Evolutionary conservation across 1,140 invertebrate species (phyloP).

Genomic region (Drosophila ercepeae): DNA sequence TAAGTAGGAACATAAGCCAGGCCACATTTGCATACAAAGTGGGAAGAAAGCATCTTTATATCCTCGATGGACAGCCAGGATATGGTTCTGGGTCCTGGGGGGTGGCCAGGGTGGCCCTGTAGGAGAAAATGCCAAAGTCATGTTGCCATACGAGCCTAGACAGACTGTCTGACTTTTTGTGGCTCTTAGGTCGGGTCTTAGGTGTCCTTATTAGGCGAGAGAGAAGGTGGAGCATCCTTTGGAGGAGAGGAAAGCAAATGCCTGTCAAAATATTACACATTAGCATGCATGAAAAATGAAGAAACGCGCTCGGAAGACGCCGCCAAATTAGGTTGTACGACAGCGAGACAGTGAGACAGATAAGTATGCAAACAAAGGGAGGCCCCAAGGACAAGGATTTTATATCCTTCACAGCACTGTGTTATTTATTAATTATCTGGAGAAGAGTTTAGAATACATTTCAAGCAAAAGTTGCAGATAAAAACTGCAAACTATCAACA

Average conservation of each 20-base stretch:
- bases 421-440: background rate
- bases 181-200: constrained; percentile 2
- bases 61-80: background rate
- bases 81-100: no score
- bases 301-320: constrained; percentile 63
- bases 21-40: constrained; percentile 46
- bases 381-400: background rate
- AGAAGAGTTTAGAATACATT: no score
- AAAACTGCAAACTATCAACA: background rate
- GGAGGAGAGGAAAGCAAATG: constrained; percentile 13
- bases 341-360: constrained; percentile 26
- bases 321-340: constrained; percentile 66
- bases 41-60: constrained; percentile 1
- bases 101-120: no score
- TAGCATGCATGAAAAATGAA: constrained; percentile 77
- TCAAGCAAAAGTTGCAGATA: no score
- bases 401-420: background rate
- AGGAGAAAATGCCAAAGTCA: constrained; percentile 40
- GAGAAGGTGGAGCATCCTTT: background rate
- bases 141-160: constrained; percentile 41
- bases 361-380: constrained; percentile 25
- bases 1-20: constrained; percentile 43
- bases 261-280: constrained; percentile 75
- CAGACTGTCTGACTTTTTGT: constrained; percentile 24
- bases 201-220: background rate